Conservation (phyloP, 2,113 vertebrate species). For the Thamnophis sirtalis region DNA sequence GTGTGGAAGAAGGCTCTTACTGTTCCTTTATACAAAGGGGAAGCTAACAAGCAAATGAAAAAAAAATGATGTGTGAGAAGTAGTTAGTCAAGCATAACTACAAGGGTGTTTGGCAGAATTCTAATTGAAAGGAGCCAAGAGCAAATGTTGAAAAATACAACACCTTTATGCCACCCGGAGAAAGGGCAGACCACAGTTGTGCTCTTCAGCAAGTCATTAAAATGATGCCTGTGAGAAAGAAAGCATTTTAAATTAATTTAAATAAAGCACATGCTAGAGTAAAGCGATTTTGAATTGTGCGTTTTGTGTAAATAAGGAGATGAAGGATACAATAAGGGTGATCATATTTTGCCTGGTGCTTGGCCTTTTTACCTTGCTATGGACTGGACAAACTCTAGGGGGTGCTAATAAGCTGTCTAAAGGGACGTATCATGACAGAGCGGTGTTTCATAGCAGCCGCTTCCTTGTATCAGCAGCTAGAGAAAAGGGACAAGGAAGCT, state of each 20-base stretch:
- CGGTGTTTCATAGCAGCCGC: not conserved
- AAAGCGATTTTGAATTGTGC: not conserved
- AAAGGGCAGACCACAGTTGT: not conserved
- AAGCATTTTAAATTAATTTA: not conserved
- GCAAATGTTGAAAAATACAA: not conserved
- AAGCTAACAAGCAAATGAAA: not conserved
- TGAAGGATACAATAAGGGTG: not conserved
- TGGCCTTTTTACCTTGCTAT: not conserved
- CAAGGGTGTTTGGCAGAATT: not conserved
- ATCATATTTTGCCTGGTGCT: not conserved
- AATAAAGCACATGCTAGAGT: not conserved
- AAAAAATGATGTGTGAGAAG: not conserved
- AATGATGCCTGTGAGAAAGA: not conserved
- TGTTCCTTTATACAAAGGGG: not conserved
- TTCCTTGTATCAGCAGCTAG: not conserved
- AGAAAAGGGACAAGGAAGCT: not conserved
- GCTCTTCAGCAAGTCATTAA: not conserved
- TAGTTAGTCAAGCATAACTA: not conserved
- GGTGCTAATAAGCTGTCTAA: not conserved
- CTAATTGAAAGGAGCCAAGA: not conserved
- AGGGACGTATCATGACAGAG: not conserved
- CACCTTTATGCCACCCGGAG: not conserved
- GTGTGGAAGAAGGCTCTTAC: not conserved
- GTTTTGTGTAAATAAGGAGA: not conserved
- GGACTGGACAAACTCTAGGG: not conserved